A percentile compares a stretch with the other conserved stretches of the same genome.
Evolutionary conservation across 35 echinoderm and acorn worm genomes (phyloP).

Genomic region (Nesometra sesokonis): DNA sequence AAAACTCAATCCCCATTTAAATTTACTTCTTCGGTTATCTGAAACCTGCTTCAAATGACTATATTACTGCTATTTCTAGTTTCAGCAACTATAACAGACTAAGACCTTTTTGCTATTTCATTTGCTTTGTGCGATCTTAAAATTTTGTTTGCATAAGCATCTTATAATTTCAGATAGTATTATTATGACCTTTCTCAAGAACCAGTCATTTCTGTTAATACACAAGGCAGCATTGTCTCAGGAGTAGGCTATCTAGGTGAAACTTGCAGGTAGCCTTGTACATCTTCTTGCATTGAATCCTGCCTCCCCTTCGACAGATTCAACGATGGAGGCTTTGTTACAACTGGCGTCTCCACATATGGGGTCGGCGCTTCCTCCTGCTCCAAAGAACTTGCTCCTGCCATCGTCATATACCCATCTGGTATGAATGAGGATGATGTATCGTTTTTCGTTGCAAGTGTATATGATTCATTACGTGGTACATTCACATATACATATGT

Average conservation of each 20-base stretch:
- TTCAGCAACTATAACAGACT: too few relatives aligned
- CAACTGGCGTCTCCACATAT: not conserved
- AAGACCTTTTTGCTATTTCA: too few relatives aligned
- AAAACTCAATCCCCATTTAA: too few relatives aligned
- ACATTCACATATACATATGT: not conserved
- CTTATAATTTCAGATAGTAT: too few relatives aligned
- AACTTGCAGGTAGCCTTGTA: not conserved
- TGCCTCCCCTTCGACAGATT: not conserved
- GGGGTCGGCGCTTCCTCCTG: not conserved
- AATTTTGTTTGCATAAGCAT: too few relatives aligned
- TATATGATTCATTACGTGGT: not conserved
- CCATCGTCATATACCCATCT: not conserved
- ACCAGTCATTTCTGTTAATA: too few relatives aligned
- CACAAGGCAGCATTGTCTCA: too few relatives aligned
- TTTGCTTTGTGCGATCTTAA: too few relatives aligned
- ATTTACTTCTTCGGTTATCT: too few relatives aligned
- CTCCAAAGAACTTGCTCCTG: not conserved
- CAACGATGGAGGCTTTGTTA: not conserved
- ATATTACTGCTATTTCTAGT: too few relatives aligned
- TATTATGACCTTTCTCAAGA: too few relatives aligned
- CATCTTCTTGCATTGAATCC: not conserved
- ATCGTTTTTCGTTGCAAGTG: not conserved
- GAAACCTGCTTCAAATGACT: too few relatives aligned
- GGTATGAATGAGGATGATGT: not conserved
- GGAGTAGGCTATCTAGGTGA: not conserved